Base-by-base conservation (phyloP, 2,888 invertebrate genomes). In the Rapana venosa region DNA sequence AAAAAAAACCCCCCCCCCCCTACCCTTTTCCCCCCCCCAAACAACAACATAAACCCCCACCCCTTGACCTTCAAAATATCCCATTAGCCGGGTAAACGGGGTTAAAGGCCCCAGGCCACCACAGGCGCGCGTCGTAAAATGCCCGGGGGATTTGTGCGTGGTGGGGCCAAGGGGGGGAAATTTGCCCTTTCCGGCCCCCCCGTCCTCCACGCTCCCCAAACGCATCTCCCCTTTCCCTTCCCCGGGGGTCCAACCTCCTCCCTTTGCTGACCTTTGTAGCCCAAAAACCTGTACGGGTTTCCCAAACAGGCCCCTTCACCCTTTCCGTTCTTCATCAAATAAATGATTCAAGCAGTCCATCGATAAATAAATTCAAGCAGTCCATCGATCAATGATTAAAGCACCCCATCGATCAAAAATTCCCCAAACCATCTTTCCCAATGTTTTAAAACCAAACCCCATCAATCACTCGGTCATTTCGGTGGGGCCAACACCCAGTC, bases 31-130 rank as follows among this genome's bases (percentile, higher is more conserved):
- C 58, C 15, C 15, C 58, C 58, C 6, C 6, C 61, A 1, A 20
- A 22, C 61, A 61, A 22, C 22, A 13, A 61, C 15, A 61, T 20
- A 4, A 61, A 61, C 2, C 15, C 2, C 2, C 15, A 61, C n/a
- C 11, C 35, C 20, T 83, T 79, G 90, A 93, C 94, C 93, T 93
- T 92, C 26, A 94, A 86, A 32, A 91, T 92, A 90, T 94, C 93
- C 85, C 93, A 70, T 61, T 93, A 93, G 17, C 92, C 93, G 93
- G 90, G n/a, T 95, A 92, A 0, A 93, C 91, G 6, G 94, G 93
- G n/a, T 77, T 94, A 98, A 98, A 98, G 15, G 98, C 97, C 96
- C 98, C 98, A 0, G 99, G 98, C 99, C 98, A 99, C 99, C 99
- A 99, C 56, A 98, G 97, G 89, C 97, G 97, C 0, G 98, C 98